Evolutionary conservation across 2,888 invertebrate genomes (phyloP), one percentile per base, ranked within the genome.

Genomic region (Invenusta paracnida): DNA sequence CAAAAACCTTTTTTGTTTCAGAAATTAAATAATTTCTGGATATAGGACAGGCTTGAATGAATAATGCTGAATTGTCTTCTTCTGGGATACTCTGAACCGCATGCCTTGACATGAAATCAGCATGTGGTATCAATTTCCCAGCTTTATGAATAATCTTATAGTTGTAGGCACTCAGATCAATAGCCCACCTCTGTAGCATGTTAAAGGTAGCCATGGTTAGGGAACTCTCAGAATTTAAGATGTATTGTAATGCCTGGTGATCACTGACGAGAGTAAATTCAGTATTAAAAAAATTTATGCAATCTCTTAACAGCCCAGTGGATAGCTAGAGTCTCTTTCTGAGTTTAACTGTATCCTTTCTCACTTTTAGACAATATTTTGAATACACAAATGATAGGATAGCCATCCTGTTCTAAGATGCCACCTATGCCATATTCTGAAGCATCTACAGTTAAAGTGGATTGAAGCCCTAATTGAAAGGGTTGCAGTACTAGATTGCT

Each of bases 101-200:
- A 30, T 82, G 82, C 29, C 82, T 29, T 30, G 82, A 82, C 29
- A 82, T 29, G 82, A 30, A 82, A 30, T 27, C 82, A 30, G 29
- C 82, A 25, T 82, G 82, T 27, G 82, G 82, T 27, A 82, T 82
- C 82, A 30, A 30, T 5, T 82, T 82, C 5, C 82, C 82, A 2
- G 82, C 29, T 30, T 30, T n/a, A 79, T 79, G 82, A 30, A 5
- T 29, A 2, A 82, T 82, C 23, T 29, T 82, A 30, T 27, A 82
- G 27, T 82, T 82, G 82, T 30, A 82, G 31, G 30, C 82, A 30
- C 29, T 30, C 29, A 82, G 82, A 25, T 82, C 82, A 2, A 82
- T 17, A 82, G 82, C 82, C 82, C 82, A 82, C 31, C 82, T 29
- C 31, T 82, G 23, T 2, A 82, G 31, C 82, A 82, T 82, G 30